Evolutionary conservation across 1,140 invertebrate species (phyloP).

Genomic region (Fragariocoptes setiger): DNA sequence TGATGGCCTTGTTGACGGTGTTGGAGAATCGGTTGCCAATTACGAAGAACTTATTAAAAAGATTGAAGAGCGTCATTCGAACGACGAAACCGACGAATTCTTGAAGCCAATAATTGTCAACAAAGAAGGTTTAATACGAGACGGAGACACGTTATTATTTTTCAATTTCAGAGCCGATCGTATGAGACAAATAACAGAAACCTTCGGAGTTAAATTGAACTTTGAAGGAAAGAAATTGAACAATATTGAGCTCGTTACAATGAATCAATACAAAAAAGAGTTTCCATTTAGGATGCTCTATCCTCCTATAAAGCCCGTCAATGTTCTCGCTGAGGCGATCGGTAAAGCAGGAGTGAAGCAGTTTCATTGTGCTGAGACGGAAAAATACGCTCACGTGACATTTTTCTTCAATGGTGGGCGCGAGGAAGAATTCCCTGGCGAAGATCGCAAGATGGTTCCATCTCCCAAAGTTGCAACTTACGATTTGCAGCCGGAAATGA

Average conservation of each 20-base stretch:
- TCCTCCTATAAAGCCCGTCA: slow-evolving; percentile 17
- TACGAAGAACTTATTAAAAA: slow-evolving; percentile 13
- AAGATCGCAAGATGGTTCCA: slow-evolving; percentile 20
- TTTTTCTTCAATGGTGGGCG: slow-evolving; percentile 22
- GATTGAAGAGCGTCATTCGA: slow-evolving; percentile 6
- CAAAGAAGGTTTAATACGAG: slow-evolving; percentile 16
- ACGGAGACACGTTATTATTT: slow-evolving; percentile 20
- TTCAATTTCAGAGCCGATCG: slow-evolving; percentile 21
- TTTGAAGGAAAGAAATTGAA: slow-evolving; percentile 15
- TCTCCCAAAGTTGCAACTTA: slow-evolving; percentile 22
- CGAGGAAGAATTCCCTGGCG: slow-evolving; percentile 17
- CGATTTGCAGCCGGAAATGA: slow-evolving; percentile 21
- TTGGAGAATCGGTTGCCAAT: slow-evolving; percentile 14
- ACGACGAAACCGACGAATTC: slow-evolving; percentile 19
- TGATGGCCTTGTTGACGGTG: slow-evolving; percentile 19
- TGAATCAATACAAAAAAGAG: slow-evolving; percentile 22
- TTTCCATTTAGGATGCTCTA: slow-evolving; percentile 19
- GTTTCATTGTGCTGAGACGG: slow-evolving; percentile 21
- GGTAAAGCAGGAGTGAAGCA: slow-evolving; percentile 15
- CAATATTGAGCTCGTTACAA: slow-evolving; percentile 13
- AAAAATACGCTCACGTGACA: slow-evolving; percentile 22
- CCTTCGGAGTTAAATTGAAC: slow-evolving; percentile 17
- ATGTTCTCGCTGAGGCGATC: slow-evolving; percentile 20
- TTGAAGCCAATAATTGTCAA: slow-evolving; percentile 19
- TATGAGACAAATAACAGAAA: slow-evolving; percentile 19